Percentiles rank a stretch among this genome's conserved stretches.
phyloP scores from a whole-genome alignment of 2,113 vertebrate species.

The Xiphorhynchus elegans region DNA sequence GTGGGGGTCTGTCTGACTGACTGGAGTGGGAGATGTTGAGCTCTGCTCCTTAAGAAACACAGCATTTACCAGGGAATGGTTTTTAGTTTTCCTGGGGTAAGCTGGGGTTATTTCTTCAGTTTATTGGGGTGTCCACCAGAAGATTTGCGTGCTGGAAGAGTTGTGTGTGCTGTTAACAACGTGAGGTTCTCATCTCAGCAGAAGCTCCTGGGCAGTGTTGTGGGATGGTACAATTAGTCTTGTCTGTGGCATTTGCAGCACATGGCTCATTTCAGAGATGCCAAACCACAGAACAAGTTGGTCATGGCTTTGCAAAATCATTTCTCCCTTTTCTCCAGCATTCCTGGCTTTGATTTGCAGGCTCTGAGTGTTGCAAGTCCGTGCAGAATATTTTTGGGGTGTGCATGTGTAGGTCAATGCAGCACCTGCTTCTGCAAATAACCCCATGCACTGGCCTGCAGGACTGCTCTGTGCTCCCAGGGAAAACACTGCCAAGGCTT shows the following conservation, averaged over 20 bases:
- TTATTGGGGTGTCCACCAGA: neutral
- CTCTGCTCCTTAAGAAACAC: neutral
- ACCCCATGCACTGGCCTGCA: neutral
- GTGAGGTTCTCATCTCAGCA: neutral
- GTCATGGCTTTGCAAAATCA: neutral
- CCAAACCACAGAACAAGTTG: neutral
- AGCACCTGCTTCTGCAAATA: neutral
- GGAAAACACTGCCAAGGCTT: neutral
- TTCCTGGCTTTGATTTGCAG: neutral
- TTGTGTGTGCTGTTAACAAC: neutral
- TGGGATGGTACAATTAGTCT: neutral
- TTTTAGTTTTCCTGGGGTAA: neutral
- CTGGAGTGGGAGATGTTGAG: neutral
- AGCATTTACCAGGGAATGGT: neutral
- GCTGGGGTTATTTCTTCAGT: neutral
- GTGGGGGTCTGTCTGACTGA: neutral
- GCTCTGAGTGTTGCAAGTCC: neutral
- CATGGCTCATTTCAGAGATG: neutral
- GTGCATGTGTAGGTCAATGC: accelerated
- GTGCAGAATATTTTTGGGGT: accelerated
- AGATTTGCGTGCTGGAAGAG: neutral
- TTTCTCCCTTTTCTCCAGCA: neutral
- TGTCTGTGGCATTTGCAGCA: neutral
- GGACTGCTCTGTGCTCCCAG: neutral
- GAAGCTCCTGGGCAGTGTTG: neutral